Conservation (phyloP, 1,140 invertebrate species). For the Phenacoccus solenopsis region DNA sequence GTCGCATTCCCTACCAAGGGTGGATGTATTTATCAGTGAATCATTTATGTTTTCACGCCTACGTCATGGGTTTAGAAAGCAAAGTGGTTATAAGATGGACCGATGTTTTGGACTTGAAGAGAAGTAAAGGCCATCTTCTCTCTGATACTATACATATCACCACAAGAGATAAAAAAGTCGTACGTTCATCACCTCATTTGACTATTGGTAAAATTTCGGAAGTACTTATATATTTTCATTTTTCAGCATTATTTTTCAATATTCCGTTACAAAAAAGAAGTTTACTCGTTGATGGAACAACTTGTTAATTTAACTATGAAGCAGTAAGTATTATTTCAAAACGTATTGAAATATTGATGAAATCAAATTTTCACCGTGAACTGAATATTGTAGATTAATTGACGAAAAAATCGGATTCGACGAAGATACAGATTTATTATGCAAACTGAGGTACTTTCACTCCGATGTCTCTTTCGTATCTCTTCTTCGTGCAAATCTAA, state of each 20-base stretch:
- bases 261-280: slow-evolving; percentile 77
- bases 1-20: slow-evolving; percentile 80
- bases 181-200: not conserved
- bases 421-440: slow-evolving; percentile 67
- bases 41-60: slow-evolving; percentile 91
- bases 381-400: slow-evolving; percentile 48
- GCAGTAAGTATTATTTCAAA: slow-evolving; percentile 61
- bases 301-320: slow-evolving; percentile 94
- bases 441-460: slow-evolving; percentile 53
- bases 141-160: slow-evolving; percentile 75
- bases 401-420: slow-evolving; percentile 73
- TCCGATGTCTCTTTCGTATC: not conserved
- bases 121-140: slow-evolving; percentile 63
- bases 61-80: slow-evolving; percentile 80
- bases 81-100: slow-evolving; percentile 77
- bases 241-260: slow-evolving; percentile 76
- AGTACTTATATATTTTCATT: slow-evolving; percentile 24
- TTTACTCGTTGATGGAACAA: slow-evolving; percentile 84
- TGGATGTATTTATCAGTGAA: slow-evolving; percentile 93
- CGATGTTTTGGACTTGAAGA: slow-evolving; percentile 58
- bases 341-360: too few relatives aligned
- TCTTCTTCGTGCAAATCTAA: slow-evolving; percentile 12
- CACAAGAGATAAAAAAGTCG: slow-evolving; percentile 54
- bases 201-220: too few relatives aligned
- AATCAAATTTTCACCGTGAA: too few relatives aligned